These are phyloP conservation scores for Mallotus villosus DNA, from an alignment of 2,797 vertebrate species.

Conservation along the genomic window DNA sequence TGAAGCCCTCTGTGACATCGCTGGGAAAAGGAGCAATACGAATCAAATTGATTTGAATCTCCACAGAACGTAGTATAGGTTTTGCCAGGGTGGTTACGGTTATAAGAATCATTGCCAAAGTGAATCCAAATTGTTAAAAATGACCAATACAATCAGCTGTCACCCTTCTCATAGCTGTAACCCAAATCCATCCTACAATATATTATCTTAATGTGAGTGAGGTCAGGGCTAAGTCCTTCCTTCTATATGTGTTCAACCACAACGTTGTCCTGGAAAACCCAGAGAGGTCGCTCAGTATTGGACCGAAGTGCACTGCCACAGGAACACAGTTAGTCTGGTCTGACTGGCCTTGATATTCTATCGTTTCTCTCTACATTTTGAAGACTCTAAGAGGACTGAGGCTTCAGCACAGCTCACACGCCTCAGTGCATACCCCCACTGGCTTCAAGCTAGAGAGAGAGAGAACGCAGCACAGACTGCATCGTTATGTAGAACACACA, in stretches of 20 bases:
- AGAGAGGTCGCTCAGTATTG: background rate
- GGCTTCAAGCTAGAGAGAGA: constrained; percentile 5
- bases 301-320: background rate
- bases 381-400: background rate
- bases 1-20: no score
- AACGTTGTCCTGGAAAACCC: background rate
- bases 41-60: no score
- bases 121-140: background rate
- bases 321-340: background rate
- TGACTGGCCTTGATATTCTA: background rate
- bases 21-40: no score
- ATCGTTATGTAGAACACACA: background rate
- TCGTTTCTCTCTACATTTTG: background rate
- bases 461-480: background rate
- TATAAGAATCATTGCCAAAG: no score
- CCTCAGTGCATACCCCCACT: background rate
- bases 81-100: no score
- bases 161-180: background rate
- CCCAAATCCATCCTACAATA: background rate
- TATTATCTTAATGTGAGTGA: background rate
- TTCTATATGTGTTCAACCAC: constrained; percentile 11
- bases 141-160: background rate
- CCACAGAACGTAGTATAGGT: no score
- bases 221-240: background rate
- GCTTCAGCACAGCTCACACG: constrained; percentile 6